Evolutionary conservation across 2,113 vertebrate species (phyloP), one percentile per base, ranked within the genome.

Genomic region (Carlito syrichta): DNA sequence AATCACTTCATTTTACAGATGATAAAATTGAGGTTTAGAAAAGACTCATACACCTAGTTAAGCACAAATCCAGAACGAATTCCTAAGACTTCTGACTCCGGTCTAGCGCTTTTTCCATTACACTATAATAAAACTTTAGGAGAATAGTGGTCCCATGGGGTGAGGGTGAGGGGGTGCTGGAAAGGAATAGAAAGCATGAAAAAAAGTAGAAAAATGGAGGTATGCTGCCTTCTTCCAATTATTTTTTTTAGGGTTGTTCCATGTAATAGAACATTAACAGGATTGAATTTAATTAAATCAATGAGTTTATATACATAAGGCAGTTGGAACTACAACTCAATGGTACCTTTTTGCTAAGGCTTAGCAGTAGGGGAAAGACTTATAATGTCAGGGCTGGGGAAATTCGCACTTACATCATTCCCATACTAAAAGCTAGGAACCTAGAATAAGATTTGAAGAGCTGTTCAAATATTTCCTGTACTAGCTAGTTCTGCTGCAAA

Each of bases 51-150:
- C 45, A 93, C 83, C 52, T 93, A 95, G 66, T 95, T 96, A 96
- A 96, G 83, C 83, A 97, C 40, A 84, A 96, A 93, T 95, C 92
- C 86, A 97, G 74, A 96, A 96, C 62, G 62, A 97, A 94, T 92
- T 87, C 54, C 62, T 84, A 78, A 78, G 45, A 91, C 40, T 95
- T 38, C 38, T 84, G 48, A 95, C 48, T 91, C 22, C 2, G 6
- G 89, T 82, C 60, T 69, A 96, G 86, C 68, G 84, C 40, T 74
- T 95, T 86, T 88, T 71, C 87, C 73, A 96, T 93, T 96, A 91
- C 68, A 48, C 50, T 76, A 50, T 86, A 95, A 93, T 96, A 97
- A 97, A 96, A 81, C 71, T 93, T 93, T 89, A 92, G 93, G 66
- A 93, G 40, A 96, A 92, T 40, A 96, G 54, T 83, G 43, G 68